A percentile compares a stretch with the other conserved stretches of the same genome.
These are phyloP conservation scores for Glyptemys insculpta DNA, from an alignment of 2,797 vertebrate genomes.

Conservation along the genomic window DNA sequence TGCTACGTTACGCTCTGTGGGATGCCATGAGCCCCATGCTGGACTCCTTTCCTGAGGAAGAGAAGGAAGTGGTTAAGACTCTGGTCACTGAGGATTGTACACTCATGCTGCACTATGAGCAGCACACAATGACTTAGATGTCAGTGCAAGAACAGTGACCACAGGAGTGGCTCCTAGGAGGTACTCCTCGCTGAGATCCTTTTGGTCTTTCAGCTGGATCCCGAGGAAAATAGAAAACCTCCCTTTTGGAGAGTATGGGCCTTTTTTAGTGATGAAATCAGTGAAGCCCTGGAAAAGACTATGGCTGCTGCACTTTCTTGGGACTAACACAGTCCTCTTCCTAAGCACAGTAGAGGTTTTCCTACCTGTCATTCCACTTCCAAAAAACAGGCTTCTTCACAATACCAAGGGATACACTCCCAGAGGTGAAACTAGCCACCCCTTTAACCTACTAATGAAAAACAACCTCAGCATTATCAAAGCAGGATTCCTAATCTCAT, in stretches of 20 bases:
- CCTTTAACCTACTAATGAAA: background rate
- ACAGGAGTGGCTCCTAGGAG: background rate
- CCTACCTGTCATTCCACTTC: fast-evolving
- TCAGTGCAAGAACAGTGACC: background rate
- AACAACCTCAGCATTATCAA: background rate
- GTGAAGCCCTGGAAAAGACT: background rate
- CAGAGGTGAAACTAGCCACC: fast-evolving
- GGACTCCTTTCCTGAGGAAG: no score
- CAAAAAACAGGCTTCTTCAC: background rate
- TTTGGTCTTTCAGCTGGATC: background rate
- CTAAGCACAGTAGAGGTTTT: background rate
- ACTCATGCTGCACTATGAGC: no score
- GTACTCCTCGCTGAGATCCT: background rate
- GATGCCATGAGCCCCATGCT: no score
- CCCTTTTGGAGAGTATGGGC: background rate
- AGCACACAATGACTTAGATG: background rate
- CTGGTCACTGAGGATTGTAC: background rate
- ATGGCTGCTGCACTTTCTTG: background rate
- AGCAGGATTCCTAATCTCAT: background rate
- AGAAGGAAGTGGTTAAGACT: background rate
- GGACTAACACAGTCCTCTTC: background rate
- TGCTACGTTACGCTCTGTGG: no score
- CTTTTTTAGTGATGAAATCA: background rate
- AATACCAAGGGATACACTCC: background rate
- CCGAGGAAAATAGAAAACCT: background rate